Conservation (phyloP, 1,140 invertebrate species). For the Saccostrea glomerata region DNA sequence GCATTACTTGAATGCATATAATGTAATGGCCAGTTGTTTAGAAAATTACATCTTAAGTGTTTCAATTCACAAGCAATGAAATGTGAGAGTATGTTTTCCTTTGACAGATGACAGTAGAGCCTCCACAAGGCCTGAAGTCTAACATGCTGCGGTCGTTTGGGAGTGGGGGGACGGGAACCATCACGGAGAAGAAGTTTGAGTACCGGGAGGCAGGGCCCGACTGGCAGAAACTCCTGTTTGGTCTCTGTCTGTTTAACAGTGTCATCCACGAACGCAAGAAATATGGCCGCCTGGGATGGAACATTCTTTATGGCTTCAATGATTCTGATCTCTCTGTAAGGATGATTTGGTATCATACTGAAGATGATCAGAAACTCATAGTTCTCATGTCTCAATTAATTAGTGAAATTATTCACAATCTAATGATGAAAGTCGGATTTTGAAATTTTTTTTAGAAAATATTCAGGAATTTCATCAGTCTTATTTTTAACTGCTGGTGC, state of each 20-base stretch:
- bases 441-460: not conserved
- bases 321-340: slow-evolving; percentile 85
- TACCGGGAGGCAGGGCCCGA: slow-evolving; percentile 59
- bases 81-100: not conserved
- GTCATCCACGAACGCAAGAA: slow-evolving; percentile 92
- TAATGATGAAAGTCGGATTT: not conserved
- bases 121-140: slow-evolving; percentile 89
- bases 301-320: slow-evolving; percentile 92
- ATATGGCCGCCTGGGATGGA: slow-evolving; percentile 93
- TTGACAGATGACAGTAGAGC: slow-evolving; percentile 94
- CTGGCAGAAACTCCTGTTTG: slow-evolving; percentile 76
- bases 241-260: slow-evolving; percentile 85
- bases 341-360: not conserved
- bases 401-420: not conserved
- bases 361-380: not conserved
- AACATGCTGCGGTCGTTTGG: slow-evolving; percentile 75
- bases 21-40: not conserved
- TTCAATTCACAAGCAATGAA: not conserved
- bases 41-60: not conserved
- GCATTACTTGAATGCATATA: not conserved
- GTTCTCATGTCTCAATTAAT: not conserved
- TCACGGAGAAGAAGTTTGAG: slow-evolving; percentile 75
- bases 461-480: too few relatives aligned
- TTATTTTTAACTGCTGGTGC: too few relatives aligned
- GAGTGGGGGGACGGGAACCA: slow-evolving; percentile 71